Evolutionary conservation across 1,140 invertebrate species (phyloP), one percentile per base, ranked within the genome.

Genomic region (Trichomalopsis sarcophagae): DNA sequence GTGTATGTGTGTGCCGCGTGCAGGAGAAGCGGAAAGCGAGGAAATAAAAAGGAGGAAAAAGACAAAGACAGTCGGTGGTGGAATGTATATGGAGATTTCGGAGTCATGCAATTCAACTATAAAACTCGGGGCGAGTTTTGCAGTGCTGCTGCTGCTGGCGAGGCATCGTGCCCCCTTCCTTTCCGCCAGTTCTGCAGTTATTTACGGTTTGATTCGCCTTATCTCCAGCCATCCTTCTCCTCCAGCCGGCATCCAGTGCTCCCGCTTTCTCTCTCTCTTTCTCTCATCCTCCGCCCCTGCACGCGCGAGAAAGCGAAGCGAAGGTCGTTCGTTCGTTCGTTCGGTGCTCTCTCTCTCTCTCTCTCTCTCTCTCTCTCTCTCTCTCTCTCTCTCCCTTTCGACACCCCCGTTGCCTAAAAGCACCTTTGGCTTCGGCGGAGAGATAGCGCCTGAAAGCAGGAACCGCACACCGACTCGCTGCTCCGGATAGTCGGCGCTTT

Each of bases 61-160:
- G 86, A 73, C 80, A 50, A 86, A 85, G 76, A 14, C 73, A 86
- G 74, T 40, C 71, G 71, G 79, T 85, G 88, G 85, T 84, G 88
- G 90, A 92, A 92, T 91, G 91, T 91, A 93, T 91, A 93, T 91
- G 91, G 90, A 92, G 91, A 93, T 92, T 91, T 90, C 86, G 87
- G 89, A 93, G 92, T 93, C 92, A 93, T 93, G 92, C 92, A 90
- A 93, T 93, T 93, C 91, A 92, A 93, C 92, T 92, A 93, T 93
- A 93, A 93, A 93, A 93, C 92, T 93, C 92, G 90, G 88, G 89
- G 55, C 55, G 91, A 93, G 91, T 93, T 92, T 92, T 92, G 92
- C 91, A 92, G 55, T 62, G 55, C 55, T 62, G 55, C 55, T 62
- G 55, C 55, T 62, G 90, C 90, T 91, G 90, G 90, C 88, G 89